Evolutionary conservation across 2,888 invertebrate species (phyloP), one percentile per base, ranked within the genome.

Genomic region (Sericinus montela): DNA sequence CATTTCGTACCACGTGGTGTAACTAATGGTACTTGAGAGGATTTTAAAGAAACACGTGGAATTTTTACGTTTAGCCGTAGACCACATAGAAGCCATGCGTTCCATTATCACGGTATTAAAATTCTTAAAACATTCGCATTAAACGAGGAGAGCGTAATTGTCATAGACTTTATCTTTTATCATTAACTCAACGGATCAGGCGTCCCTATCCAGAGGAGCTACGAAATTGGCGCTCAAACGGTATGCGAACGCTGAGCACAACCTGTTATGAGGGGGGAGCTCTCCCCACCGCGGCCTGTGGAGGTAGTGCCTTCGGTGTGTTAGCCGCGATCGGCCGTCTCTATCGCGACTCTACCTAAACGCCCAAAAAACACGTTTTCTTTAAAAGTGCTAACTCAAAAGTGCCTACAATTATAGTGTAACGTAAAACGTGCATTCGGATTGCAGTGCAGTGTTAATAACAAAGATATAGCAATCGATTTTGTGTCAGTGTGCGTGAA

Each of bases 141-240:
- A 28, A 34, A 36, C 36, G 39, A 35, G 3, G 16, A 23, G 30
- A 39, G 39, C 40, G 40, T 51, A 52, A 54, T 52, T 43, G 50
- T 43, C 48, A 50, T 51, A 48, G 45, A 48, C 46, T 59, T 59
- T 74, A 78, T 74, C 75, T 78, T 71, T 75, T 76, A 78, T 69
- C 65, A 62, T 60, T 59, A 69, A 70, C 68, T 69, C 72, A 72
- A 62, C 58, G 71, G 74, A 83, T 81, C 79, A 75, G 67, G 72
- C 68, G 69, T 69, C 68, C 69, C 71, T 66, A 63, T 68, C 68
- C 72, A 57, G 61, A 65, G 65, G 73, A 74, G 71, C 75, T 70
- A 72, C 78, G 72, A 80, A 85, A 84, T 84, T 83, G 86, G 80
- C 82, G 80, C 73, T 77, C 78, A 72, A 75, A 75, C 71, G 75